Evolutionary conservation across 2,888 invertebrate species (phyloP), one percentile per base, ranked within the genome.

Genomic region (Oegoconia quadripuncta): DNA sequence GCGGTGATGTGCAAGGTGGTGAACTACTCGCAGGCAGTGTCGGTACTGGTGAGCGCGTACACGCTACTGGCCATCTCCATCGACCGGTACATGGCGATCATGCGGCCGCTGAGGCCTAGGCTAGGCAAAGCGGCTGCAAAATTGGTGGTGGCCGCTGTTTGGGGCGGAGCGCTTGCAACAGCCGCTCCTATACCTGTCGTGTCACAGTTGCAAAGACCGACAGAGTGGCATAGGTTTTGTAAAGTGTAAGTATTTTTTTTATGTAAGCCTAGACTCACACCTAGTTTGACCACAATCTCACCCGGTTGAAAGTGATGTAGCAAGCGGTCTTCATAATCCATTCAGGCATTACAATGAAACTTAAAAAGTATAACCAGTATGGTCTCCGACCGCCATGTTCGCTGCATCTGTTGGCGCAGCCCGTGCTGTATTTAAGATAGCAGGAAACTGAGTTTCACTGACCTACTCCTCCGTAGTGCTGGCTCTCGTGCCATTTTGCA

Each of bases 61-160:
- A 97, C 97, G 0, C 75, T 97, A 57, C 92, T 97, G 18, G 96
- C 96, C 23, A 96, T 97, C 66, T 96, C 96, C 51, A 90, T 96
- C 37, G 97, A 97, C 79, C 91, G 97, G 12, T 97, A 95, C 65
- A 92, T 95, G 73, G 96, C 95, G 34, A 97, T 97, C 44, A 93
- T 97, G 91, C 93, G 95, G 86, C 97, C 97, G 0, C 73, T 97
- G 36, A 89, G 92, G 52, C 96, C 95, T 1, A 89, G 96, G 26
- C 90, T 96, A 64, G 93, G 94, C 15, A 94, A 93, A 64, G 90
- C 80, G 1, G 77, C 82, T n/a, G 93, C 94, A 0, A 91, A 91
- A 42, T 66, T 91, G 39, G 90, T 93, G 29, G 94, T 96, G 18
- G 82, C 88, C 0, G 75, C 88, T 0, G 93, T 95, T 0, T 96